Evolutionary conservation across 2,113 vertebrate species (phyloP).

Genomic region (Nymphicus hollandicus): DNA sequence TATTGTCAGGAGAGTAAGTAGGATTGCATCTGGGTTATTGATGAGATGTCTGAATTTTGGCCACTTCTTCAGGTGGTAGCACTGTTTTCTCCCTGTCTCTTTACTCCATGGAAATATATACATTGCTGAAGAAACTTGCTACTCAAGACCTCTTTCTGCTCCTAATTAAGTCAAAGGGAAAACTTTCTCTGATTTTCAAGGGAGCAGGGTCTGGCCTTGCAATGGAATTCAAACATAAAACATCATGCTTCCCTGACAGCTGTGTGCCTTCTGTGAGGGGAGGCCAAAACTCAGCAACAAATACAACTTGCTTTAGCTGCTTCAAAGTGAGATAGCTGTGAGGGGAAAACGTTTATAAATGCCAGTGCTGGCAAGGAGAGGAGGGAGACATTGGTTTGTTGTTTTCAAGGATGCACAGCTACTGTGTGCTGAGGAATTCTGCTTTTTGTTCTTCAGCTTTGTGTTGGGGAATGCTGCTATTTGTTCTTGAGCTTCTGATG

Average conservation of each 20-base stretch:
- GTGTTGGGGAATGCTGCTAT: background rate
- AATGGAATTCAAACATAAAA: slow-evolving; percentile 21
- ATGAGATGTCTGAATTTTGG: background rate
- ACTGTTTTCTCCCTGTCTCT: background rate
- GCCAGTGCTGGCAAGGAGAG: background rate
- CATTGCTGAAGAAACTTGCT: background rate
- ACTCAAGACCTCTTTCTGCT: slow-evolving; percentile 21
- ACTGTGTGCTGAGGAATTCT: background rate
- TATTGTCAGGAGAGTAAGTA: background rate
- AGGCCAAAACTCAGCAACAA: slow-evolving; percentile 9
- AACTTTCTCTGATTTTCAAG: slow-evolving; percentile 40
- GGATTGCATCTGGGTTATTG: background rate
- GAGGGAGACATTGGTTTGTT: background rate
- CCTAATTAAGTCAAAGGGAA: slow-evolving; percentile 40
- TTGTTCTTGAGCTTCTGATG: background rate
- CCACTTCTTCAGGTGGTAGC: background rate
- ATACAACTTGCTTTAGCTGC: background rate
- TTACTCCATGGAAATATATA: background rate
- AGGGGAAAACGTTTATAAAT: background rate
- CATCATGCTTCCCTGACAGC: background rate
- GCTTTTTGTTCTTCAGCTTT: background rate
- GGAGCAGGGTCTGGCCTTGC: background rate
- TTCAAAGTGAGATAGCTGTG: background rate
- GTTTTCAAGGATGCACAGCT: background rate
- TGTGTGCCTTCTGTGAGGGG: slow-evolving; percentile 51